Conservation (phyloP, 2,888 invertebrate genomes). For the Ectemnius cavifrons region DNA sequence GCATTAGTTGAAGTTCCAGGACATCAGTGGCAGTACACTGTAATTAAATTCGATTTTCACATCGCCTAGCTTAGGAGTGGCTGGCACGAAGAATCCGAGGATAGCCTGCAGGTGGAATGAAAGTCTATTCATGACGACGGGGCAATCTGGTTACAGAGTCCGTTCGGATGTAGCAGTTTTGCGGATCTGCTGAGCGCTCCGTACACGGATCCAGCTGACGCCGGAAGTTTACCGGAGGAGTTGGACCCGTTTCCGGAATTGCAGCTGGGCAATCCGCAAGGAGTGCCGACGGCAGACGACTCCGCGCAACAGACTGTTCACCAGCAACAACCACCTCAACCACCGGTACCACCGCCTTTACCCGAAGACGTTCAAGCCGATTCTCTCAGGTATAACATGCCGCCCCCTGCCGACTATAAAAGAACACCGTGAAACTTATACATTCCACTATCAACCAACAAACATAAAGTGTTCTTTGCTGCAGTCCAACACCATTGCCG, state of each 20-base stretch:
- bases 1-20: background rate
- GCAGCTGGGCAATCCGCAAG: constrained; percentile 74
- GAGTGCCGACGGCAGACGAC: constrained; percentile 66
- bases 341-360: constrained; percentile 64
- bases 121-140: constrained; percentile 2
- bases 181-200: constrained; percentile 88
- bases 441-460: background rate
- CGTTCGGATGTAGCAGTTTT: constrained; percentile 88
- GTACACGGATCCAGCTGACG: constrained; percentile 83
- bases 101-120: background rate
- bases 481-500: constrained; percentile 84
- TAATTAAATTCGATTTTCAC: background rate
- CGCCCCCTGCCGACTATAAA: background rate
- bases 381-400: constrained; percentile 68
- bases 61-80: background rate
- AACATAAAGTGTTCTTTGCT: constrained; percentile 21
- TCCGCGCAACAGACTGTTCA: constrained; percentile 71
- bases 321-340: constrained; percentile 67
- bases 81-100: too few species aligned
- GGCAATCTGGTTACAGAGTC: constrained; percentile 45
- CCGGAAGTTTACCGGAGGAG: constrained; percentile 85
- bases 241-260: constrained; percentile 88
- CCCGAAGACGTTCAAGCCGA: constrained; percentile 72
- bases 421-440: background rate
- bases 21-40: background rate